Evolutionary conservation across 2,797 vertebrate genomes (phyloP), one percentile per base, ranked within the genome.

Genomic region (Pangasius larnaudii): DNA sequence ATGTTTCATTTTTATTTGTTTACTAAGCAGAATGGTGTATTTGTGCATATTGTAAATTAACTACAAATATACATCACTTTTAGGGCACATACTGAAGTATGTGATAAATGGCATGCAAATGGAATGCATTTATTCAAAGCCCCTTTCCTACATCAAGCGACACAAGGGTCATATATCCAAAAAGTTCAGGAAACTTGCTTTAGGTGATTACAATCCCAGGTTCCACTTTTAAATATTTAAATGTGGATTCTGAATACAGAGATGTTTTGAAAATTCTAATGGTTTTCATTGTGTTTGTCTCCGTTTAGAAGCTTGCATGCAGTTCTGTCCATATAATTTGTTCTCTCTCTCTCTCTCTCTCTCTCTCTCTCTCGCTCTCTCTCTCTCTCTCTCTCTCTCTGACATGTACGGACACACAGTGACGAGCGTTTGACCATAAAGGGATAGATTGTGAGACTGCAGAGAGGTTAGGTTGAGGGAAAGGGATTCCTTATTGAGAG

Each of bases 401-500:
- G 33, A 87, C 77, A 89, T 79, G 58, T 24, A 89, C 72, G 2
- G 8, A 13, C 27, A 30, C 92, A 93, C 86, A 63, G 59, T 53
- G 13, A 39, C 78, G 46, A 69, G 30, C 49, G 80, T 84, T 93
- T 96, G 94, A 93, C 96, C 95, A 96, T 96, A 96, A 94, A 95
- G 95, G 95, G 96, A 90, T 85, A 92, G 91, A 90, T 90, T 71
- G 30, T 81, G 56, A 85, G 46, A 53, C 80, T 88, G 51, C 86
- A 87, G 89, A 85, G 67, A 85, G 65, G 6, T 72, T 78, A 87
- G 89, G 88, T 88, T 89, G 85, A 90, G 3, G 39, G 24, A 81
- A 63, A 53, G 89, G 59, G 86, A 78, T 92, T 94, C 86, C 80
- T 86, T 16, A 85, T 91, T 87, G 79, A 88, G 86, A 89, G 36